phyloP scores from a whole-genome alignment of 2,797 vertebrate species.

The Scolopax rusticola region DNA sequence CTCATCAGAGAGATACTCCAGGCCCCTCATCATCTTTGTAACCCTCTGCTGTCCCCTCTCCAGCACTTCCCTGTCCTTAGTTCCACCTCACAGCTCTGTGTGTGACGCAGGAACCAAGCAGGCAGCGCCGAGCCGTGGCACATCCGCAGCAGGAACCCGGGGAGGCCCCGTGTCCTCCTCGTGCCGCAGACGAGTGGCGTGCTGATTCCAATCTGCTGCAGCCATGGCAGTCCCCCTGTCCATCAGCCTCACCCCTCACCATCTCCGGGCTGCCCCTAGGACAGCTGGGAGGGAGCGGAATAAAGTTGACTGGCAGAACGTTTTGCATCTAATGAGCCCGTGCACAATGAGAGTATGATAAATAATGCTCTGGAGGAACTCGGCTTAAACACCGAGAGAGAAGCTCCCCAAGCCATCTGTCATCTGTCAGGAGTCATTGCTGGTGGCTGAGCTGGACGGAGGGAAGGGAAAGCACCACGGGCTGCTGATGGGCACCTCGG shows the following conservation, averaged over 20 bases:
- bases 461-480: background rate
- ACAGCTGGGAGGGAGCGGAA: conserved; percentile 66
- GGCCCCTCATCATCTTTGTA: too few relatives aligned
- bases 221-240: conserved; percentile 27
- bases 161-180: background rate
- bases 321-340: conserved; percentile 70
- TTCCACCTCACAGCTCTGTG: fast-evolving
- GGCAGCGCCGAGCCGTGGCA: background rate
- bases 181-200: background rate
- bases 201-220: conserved; percentile 5
- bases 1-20: too few relatives aligned
- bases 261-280: conserved; percentile 20
- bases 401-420: conserved; percentile 70
- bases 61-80: too few relatives aligned
- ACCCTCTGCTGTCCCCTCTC: too few relatives aligned
- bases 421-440: conserved; percentile 61
- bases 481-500: background rate
- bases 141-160: background rate
- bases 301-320: conserved; percentile 72
- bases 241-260: conserved; percentile 53
- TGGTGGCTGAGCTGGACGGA: conserved; percentile 2
- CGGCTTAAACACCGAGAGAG: conserved; percentile 18
- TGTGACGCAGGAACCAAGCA: fast-evolving
- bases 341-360: conserved; percentile 41
- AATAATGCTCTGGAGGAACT: conserved; percentile 57